Conservation (phyloP, 2,113 vertebrate species). For the Aegotheles bennettii region DNA sequence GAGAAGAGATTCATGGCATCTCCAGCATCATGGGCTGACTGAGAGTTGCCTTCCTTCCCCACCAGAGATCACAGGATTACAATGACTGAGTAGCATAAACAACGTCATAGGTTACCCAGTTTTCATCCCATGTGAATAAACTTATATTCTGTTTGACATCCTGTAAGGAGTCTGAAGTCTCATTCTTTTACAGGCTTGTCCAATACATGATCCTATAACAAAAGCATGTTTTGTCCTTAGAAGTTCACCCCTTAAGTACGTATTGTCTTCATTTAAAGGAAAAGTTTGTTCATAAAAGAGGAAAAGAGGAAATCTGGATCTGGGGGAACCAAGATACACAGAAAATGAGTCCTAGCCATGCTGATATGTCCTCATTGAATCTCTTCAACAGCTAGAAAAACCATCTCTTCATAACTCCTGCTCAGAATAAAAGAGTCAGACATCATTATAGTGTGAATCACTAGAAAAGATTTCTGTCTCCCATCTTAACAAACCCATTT, state of each 20-base stretch:
- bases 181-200: not conserved
- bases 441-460: not conserved
- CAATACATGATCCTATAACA: not conserved
- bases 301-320: not conserved
- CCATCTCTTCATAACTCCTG: not conserved
- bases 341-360: not conserved
- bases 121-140: not conserved
- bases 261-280: not conserved
- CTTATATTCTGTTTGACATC: not conserved
- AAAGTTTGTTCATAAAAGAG: not conserved
- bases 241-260: not conserved
- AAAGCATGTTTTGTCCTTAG: rapidly evolving
- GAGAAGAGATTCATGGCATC: not conserved
- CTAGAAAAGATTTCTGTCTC: not conserved
- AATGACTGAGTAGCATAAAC: not conserved
- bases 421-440: not conserved
- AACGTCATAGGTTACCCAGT: not conserved
- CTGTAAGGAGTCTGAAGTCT: not conserved
- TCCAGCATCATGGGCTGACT: not conserved
- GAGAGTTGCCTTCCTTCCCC: not conserved
- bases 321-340: not conserved
- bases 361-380: not conserved
- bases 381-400: not conserved
- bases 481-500: not conserved
- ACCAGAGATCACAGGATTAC: not conserved